Conservation (phyloP, 2,113 vertebrate species). For the Phaethon lepturus region DNA sequence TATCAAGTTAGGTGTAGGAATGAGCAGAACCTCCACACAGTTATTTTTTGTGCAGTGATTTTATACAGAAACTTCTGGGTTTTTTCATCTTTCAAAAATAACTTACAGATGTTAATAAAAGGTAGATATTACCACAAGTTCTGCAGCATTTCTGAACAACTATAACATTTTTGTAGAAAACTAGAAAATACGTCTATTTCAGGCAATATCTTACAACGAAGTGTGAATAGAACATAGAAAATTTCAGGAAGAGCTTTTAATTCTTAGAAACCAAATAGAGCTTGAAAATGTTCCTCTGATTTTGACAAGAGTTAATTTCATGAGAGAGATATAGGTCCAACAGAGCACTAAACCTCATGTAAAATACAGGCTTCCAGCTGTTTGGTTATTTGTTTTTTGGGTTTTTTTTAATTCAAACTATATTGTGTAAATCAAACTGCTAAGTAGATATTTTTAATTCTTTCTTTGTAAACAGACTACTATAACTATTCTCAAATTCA, state of each 20-base stretch:
- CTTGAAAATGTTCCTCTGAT: background rate
- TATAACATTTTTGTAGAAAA: background rate
- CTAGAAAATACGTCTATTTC: background rate
- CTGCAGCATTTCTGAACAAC: background rate
- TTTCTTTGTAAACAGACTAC: background rate
- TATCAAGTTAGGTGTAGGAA: background rate
- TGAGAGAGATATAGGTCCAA: background rate
- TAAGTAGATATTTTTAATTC: background rate
- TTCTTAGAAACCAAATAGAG: background rate
- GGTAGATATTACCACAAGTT: background rate
- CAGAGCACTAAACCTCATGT: background rate
- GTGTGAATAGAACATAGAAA: background rate
- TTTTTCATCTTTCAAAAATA: background rate
- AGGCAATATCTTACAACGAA: background rate
- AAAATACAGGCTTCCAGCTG: background rate
- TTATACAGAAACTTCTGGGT: accelerated
- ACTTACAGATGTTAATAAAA: background rate
- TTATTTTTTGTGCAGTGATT: background rate
- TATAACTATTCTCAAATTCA: background rate
- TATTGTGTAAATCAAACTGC: background rate
- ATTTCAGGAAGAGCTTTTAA: background rate
- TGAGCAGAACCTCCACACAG: background rate
- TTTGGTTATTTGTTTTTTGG: background rate
- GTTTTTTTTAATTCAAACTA: background rate
- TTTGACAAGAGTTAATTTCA: background rate